These are phyloP conservation scores for Vulpes lagopus DNA, from an alignment of 2,113 vertebrate genomes.

Conservation along the genomic window DNA sequence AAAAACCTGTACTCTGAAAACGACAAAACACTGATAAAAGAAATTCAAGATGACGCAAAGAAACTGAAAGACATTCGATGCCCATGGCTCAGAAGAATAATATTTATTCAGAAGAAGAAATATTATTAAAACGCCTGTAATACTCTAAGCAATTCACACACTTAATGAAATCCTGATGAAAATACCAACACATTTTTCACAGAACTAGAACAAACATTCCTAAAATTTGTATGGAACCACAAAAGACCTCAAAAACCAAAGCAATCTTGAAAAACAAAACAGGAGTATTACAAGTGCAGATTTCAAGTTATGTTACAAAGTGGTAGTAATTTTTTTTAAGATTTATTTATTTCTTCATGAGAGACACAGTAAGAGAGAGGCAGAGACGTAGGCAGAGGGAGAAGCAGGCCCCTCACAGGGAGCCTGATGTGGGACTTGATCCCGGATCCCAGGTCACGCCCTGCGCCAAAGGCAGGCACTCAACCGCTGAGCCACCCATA, in stretches of 20 bases:
- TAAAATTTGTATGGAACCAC: neutral
- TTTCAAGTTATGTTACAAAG: neutral
- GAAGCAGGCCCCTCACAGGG: no score
- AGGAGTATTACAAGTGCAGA: neutral
- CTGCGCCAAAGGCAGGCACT: no score
- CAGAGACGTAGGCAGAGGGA: no score
- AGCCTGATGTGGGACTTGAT: no score
- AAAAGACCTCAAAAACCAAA: neutral
- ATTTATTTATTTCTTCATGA: no score
- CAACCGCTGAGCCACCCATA: no score
- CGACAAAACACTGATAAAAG: neutral
- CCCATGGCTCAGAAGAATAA: neutral
- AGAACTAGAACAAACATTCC: neutral
- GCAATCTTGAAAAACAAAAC: neutral
- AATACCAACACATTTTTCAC: neutral
- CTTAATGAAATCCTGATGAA: neutral
- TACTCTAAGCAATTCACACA: neutral
- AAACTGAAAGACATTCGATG: neutral
- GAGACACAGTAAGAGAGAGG: no score
- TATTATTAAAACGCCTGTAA: neutral
- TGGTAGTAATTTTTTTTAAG: neutral
- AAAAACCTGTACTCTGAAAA: neutral
- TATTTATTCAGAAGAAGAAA: neutral
- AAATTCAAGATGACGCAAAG: neutral
- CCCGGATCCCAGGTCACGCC: no score